These are phyloP conservation scores for Epizoanthus stellaris DNA, from an alignment of 92 coral and sea anemone genomes.

Conservation along the genomic window DNA sequence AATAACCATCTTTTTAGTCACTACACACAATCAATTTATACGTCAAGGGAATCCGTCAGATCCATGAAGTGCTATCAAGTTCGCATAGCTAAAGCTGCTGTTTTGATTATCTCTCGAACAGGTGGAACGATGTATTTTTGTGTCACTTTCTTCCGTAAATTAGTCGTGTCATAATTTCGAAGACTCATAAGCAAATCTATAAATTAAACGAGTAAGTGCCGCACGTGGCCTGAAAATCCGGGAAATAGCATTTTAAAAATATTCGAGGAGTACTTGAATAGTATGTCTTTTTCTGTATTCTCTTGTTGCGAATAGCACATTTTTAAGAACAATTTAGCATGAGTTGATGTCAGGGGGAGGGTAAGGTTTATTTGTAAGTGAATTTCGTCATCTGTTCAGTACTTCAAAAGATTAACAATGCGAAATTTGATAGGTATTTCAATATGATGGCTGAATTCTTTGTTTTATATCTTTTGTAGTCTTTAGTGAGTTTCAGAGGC, in stretches of 20 bases:
- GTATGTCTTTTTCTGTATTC: not conserved
- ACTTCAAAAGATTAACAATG: constrained; percentile 11
- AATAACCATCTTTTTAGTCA: not conserved
- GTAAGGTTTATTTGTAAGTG: constrained; percentile 19
- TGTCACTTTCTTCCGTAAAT: constrained; percentile 19
- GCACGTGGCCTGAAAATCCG: not conserved
- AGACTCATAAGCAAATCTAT: not conserved
- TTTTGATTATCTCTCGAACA: constrained; percentile 17
- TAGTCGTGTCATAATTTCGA: not conserved
- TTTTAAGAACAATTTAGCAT: not conserved
- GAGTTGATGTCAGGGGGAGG: constrained; percentile 7
- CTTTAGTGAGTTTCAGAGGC: not conserved
- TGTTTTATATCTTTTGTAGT: not conserved
- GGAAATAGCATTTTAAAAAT: too few species aligned
- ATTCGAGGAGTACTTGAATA: too few species aligned
- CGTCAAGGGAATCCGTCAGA: constrained; percentile 10
- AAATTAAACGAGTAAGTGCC: not conserved
- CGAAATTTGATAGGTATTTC: constrained; percentile 11
- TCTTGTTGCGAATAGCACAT: not conserved
- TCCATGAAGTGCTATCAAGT: constrained; percentile 2
- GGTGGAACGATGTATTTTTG: not conserved
- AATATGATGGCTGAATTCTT: constrained; percentile 9
- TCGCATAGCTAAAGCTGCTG: constrained; percentile 7
- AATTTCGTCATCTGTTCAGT: not conserved
- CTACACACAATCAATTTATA: constrained; percentile 9